Conservation (phyloP, 37 sponge, comb jelly and placozoan species). For the Haliclona indistincta region DNA sequence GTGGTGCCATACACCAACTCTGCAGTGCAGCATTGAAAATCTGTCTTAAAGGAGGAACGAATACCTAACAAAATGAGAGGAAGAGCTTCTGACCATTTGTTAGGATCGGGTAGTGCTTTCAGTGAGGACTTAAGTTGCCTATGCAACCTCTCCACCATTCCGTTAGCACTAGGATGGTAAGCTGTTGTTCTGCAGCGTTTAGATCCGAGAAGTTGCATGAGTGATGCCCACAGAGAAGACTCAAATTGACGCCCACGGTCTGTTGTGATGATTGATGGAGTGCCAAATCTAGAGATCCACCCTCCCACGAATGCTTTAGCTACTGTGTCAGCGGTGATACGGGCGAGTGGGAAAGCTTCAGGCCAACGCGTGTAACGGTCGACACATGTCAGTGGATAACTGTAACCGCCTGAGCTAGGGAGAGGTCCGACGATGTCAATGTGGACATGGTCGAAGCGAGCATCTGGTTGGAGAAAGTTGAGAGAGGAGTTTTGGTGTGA, state of each 20-base stretch:
- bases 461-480: conserved; percentile 8
- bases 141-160: conserved; percentile 39
- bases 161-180: too few species aligned
- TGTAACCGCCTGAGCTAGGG: conserved; percentile 30
- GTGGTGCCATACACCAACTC: conserved; percentile 49
- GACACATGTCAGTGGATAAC: conserved; percentile 45
- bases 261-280: conserved; percentile 32
- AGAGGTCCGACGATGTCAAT: conserved; percentile 64
- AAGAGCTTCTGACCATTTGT: conserved; percentile 24
- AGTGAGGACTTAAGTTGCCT: conserved; percentile 46
- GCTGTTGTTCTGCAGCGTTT: too few species aligned
- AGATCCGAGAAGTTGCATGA: conserved; percentile 34
- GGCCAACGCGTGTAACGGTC: conserved; percentile 68
- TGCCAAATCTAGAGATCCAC: conserved; percentile 51
- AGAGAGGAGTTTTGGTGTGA: conserved; percentile 9
- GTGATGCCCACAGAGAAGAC: conserved; percentile 32
- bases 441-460: conserved; percentile 48
- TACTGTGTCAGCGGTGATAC: conserved; percentile 33
- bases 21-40: conserved; percentile 40
- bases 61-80: conserved; percentile 44
- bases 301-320: conserved; percentile 25
- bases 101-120: conserved; percentile 15
- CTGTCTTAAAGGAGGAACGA: conserved; percentile 28
- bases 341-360: conserved; percentile 42
- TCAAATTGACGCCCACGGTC: too few species aligned